These are phyloP conservation scores for Chironomus striatipennis DNA, from an alignment of 1,140 invertebrate genomes.

Conservation along the genomic window DNA sequence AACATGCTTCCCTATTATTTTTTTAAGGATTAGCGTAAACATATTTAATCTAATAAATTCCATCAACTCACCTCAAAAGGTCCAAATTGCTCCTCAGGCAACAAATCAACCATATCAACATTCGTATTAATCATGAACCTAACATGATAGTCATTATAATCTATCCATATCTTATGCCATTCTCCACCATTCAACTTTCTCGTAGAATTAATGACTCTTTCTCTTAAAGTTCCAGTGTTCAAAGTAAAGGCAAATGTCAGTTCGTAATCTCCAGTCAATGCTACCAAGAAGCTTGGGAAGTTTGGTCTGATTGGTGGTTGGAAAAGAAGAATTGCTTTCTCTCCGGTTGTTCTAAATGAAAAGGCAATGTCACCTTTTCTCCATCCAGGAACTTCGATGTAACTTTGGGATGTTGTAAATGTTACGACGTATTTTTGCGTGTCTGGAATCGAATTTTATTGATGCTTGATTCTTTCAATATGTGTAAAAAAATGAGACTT, in stretches of 20 bases:
- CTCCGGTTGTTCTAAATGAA: slow-evolving; percentile 84
- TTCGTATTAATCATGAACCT: slow-evolving; percentile 86
- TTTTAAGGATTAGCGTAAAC: background rate
- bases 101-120: slow-evolving; percentile 74
- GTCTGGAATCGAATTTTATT: slow-evolving; percentile 46
- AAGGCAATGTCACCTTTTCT: slow-evolving; percentile 83
- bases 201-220: slow-evolving; percentile 69
- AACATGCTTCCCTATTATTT: slow-evolving; percentile 64
- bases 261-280: slow-evolving; percentile 72
- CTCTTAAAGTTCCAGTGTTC: slow-evolving; percentile 68
- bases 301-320: slow-evolving; percentile 81
- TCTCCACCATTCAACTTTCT: slow-evolving; percentile 78
- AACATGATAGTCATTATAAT: slow-evolving; percentile 90
- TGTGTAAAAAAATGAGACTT: no score
- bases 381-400: slow-evolving; percentile 87
- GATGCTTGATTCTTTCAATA: no score
- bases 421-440: slow-evolving; percentile 88
- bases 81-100: slow-evolving; percentile 78
- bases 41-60: background rate
- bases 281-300: slow-evolving; percentile 84
- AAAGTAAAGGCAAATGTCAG: slow-evolving; percentile 85
- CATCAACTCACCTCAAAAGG: slow-evolving; percentile 56
- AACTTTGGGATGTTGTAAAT: slow-evolving; percentile 84
- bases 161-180: slow-evolving; percentile 93
- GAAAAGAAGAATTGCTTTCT: slow-evolving; percentile 79